These are phyloP conservation scores for Drosophila ogumai DNA, from an alignment of 1,140 invertebrate species.

Conservation along the genomic window DNA sequence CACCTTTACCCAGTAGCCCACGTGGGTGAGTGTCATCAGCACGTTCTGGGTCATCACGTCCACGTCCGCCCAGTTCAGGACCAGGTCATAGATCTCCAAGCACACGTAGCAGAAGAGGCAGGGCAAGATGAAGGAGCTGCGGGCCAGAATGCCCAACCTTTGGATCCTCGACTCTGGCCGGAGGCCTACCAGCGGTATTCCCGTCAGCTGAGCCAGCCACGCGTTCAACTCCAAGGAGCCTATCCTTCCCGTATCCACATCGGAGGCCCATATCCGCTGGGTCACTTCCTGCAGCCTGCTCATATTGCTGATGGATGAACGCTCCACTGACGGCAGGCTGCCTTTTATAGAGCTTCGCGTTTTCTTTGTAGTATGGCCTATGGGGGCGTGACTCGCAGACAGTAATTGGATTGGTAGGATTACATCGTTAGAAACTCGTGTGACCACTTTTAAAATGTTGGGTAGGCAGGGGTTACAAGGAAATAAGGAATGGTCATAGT, in stretches of 20 bases:
- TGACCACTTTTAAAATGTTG: neutral
- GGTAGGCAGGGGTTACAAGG: neutral
- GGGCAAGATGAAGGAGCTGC: slow-evolving; percentile 23
- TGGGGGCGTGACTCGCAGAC: slow-evolving; percentile 14
- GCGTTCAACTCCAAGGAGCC: slow-evolving; percentile 72
- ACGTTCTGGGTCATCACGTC: slow-evolving; percentile 66
- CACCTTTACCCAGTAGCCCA: slow-evolving; percentile 58
- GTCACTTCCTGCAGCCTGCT: slow-evolving; percentile 26
- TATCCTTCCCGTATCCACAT: slow-evolving; percentile 49
- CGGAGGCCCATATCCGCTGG: slow-evolving; percentile 51
- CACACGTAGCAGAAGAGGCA: slow-evolving; percentile 45
- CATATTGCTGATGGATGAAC: slow-evolving; percentile 27
- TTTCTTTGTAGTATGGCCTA: neutral
- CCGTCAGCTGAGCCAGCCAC: slow-evolving; percentile 60
- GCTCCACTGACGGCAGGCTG: neutral
- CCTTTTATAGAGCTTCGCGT: slow-evolving; percentile 33
- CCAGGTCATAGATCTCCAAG: slow-evolving; percentile 63
- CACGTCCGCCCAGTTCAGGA: slow-evolving; percentile 54
- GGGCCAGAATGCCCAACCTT: neutral
- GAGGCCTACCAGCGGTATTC: slow-evolving; percentile 59
- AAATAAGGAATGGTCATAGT: neutral
- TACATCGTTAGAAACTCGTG: neutral
- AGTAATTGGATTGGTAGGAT: slow-evolving; percentile 1
- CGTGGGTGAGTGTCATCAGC: slow-evolving; percentile 63
- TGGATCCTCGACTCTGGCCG: slow-evolving; percentile 43